These are phyloP conservation scores for Neosilurus mollespiculum DNA, from an alignment of 2,797 vertebrate species.

Conservation along the genomic window DNA sequence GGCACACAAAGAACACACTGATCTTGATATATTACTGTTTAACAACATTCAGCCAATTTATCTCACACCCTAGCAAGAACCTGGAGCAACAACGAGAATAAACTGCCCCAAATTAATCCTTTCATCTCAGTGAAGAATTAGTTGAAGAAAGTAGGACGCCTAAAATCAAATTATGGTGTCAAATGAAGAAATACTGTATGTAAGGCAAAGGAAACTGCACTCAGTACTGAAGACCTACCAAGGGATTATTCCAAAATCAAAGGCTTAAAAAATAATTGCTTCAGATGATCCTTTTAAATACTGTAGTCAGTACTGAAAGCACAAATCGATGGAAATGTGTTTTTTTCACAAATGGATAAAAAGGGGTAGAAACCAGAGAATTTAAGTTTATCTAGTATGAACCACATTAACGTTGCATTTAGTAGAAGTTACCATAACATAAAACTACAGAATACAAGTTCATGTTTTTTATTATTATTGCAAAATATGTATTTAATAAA, in stretches of 20 bases:
- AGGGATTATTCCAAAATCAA: background rate
- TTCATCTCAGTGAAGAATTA: slow-evolving; percentile 2
- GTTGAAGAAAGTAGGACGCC: background rate
- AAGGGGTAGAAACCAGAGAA: background rate
- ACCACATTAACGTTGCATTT: background rate
- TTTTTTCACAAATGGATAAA: background rate
- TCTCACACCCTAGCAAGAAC: background rate
- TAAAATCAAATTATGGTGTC: background rate
- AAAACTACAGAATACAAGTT: background rate
- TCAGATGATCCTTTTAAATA: background rate
- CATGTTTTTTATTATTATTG: background rate
- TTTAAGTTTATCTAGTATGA: background rate
- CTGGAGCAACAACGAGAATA: slow-evolving; percentile 7
- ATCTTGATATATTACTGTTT: background rate
- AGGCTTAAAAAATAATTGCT: background rate
- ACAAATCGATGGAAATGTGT: background rate
- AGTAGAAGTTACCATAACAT: background rate
- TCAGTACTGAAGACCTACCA: background rate
- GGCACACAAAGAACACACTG: background rate
- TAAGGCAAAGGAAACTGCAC: background rate
- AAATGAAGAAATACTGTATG: background rate
- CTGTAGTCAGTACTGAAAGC: background rate
- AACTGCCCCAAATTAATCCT: slow-evolving; percentile 8
- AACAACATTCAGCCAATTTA: background rate
- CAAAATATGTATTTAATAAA: background rate